phyloP scores from a whole-genome alignment of 2,888 invertebrate species.

The Deilephila elpenor region DNA sequence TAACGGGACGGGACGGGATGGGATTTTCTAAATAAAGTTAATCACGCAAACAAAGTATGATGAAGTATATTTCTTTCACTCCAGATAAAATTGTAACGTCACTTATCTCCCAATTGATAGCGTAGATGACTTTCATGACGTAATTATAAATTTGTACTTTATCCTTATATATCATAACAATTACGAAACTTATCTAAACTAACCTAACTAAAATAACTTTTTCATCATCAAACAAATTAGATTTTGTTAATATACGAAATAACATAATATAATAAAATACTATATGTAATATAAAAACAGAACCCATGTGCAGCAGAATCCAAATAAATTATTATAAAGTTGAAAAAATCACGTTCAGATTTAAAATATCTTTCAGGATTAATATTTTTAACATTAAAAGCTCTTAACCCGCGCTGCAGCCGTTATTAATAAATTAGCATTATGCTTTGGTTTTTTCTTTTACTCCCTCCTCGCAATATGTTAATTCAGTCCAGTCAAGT shows the following conservation, averaged over 20 bases:
- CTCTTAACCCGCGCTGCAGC: conserved; percentile 30
- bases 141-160: no score
- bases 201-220: no score
- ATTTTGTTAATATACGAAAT: background rate
- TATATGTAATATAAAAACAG: background rate
- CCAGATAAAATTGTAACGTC: no score
- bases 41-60: no score
- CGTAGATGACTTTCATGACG: no score
- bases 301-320: background rate
- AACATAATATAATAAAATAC: background rate
- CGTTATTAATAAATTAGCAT: conserved; percentile 36
- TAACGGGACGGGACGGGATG: no score
- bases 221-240: no score
- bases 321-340: background rate
- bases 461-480: conserved; percentile 20
- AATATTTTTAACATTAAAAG: conserved; percentile 23
- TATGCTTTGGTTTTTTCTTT: conserved; percentile 25
- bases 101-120: no score
- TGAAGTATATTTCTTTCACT: no score
- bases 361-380: background rate
- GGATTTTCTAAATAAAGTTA: no score
- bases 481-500: conserved; percentile 1
- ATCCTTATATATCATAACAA: no score
- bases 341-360: background rate
- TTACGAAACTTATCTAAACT: no score